Evolutionary conservation across 2,888 invertebrate genomes (phyloP).

Genomic region (Lissocephala sabroskyi): DNA sequence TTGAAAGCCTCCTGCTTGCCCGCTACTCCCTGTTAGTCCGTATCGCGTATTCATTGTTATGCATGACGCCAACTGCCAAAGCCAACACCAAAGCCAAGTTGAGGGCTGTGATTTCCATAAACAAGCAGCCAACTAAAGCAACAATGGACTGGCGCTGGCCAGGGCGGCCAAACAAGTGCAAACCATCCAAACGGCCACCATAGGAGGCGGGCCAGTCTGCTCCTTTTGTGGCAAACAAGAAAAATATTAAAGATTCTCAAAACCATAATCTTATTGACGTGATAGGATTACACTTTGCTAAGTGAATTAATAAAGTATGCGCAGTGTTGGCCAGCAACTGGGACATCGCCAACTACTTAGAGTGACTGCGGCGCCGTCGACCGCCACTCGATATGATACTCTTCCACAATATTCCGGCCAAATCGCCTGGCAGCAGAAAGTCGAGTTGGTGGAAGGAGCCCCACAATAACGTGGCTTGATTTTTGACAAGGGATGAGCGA

Average conservation of each 20-base stretch:
- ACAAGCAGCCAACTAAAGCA: slow-evolving; percentile 32
- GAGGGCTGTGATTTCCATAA: slow-evolving; percentile 52
- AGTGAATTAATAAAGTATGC: slow-evolving; percentile 65
- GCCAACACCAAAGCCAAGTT: slow-evolving; percentile 26
- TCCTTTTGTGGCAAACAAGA: slow-evolving; percentile 19
- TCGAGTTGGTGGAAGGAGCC: slow-evolving; percentile 5
- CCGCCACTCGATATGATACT: slow-evolving; percentile 55
- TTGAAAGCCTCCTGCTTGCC: slow-evolving; percentile 23
- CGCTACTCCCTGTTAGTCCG: too few relatives aligned
- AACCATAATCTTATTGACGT: slow-evolving; percentile 66
- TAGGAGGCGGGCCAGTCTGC: background rate
- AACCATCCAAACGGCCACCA: slow-evolving; percentile 2
- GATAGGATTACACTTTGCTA: slow-evolving; percentile 66
- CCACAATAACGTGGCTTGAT: slow-evolving; percentile 41
- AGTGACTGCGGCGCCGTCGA: too few relatives aligned
- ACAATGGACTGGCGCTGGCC: slow-evolving; percentile 5
- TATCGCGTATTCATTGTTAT: slow-evolving; percentile 66
- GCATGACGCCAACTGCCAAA: slow-evolving; percentile 52
- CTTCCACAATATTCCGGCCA: slow-evolving; percentile 53
- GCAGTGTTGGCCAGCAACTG: slow-evolving; percentile 22
- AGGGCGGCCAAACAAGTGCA: slow-evolving; percentile 7
- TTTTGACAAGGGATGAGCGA: slow-evolving; percentile 56
- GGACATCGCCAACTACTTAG: slow-evolving; percentile 53
- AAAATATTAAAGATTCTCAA: slow-evolving; percentile 65
- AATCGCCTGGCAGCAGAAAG: slow-evolving; percentile 25